A percentile compares a stretch with the other conserved stretches of the same genome.
These are phyloP conservation scores for Lynx canadensis DNA, from an alignment of 2,113 vertebrate genomes.

Conservation along the genomic window DNA sequence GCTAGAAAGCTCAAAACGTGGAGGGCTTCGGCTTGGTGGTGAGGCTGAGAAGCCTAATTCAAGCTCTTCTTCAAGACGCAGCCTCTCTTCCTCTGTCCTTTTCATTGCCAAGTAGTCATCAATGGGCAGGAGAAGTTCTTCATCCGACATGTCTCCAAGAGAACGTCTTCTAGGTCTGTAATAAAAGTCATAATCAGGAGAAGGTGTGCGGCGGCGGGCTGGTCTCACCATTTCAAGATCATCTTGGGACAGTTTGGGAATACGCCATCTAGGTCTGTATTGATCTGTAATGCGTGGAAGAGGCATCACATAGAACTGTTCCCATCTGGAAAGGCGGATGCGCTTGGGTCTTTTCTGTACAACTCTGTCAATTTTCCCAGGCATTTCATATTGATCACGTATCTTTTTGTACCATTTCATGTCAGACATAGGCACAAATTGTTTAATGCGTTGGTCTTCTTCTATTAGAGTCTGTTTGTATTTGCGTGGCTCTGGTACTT, in stretches of 20 bases:
- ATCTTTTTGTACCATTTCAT: constrained; percentile 99
- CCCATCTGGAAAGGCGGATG: constrained; percentile 98
- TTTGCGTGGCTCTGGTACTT: constrained; percentile 91
- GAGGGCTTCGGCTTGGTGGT: constrained; percentile 95
- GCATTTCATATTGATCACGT: constrained; percentile 98
- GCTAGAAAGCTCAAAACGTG: constrained; percentile 94
- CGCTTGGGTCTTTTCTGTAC: constrained; percentile 95
- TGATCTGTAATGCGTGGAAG: constrained; percentile 97
- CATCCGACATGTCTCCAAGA: constrained; percentile 95
- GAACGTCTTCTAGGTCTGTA: constrained; percentile 94
- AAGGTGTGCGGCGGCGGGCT: constrained; percentile 91
- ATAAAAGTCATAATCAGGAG: constrained; percentile 93
- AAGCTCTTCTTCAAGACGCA: constrained; percentile 95
- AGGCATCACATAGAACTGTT: constrained; percentile 97
- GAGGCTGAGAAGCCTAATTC: constrained; percentile 96
- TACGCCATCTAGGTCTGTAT: constrained; percentile 95
- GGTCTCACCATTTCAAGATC: constrained; percentile 98
- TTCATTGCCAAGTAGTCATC: constrained; percentile 97
- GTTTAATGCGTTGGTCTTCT: constrained; percentile 95
- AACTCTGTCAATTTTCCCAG: constrained; percentile 94
- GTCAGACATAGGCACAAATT: constrained; percentile 96
- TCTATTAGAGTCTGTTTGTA: constrained; percentile 87
- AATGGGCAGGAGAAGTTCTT: constrained; percentile 95
- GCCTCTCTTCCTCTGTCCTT: constrained; percentile 95
- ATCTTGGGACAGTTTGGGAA: constrained; percentile 93